Evolutionary conservation across 1,140 invertebrate species (phyloP).

Genomic region (Drosophila equinoxialis): DNA sequence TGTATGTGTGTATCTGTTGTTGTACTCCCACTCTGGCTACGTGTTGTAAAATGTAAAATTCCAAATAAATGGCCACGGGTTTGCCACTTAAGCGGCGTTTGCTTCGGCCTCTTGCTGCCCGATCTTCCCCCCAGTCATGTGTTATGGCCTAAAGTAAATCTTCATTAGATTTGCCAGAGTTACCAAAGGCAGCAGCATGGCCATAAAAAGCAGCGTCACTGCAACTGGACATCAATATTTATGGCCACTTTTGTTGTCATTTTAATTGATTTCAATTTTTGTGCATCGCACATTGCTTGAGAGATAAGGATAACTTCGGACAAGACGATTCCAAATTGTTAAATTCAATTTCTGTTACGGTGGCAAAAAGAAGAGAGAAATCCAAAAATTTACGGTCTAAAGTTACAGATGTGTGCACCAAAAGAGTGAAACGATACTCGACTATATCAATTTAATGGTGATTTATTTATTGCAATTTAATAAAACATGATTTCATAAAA

Average conservation of each 20-base stretch:
- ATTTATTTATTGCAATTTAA: slow-evolving; percentile 26
- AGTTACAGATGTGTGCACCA: slow-evolving; percentile 9
- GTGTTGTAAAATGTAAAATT: slow-evolving; percentile 80
- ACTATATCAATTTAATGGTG: slow-evolving; percentile 21
- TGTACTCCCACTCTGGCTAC: slow-evolving; percentile 39
- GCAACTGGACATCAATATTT: slow-evolving; percentile 68
- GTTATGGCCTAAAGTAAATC: slow-evolving; percentile 82
- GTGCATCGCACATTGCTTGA: slow-evolving; percentile 46
- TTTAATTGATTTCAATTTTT: slow-evolving; percentile 81
- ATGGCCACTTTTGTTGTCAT: slow-evolving; percentile 79
- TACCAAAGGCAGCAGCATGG: slow-evolving; percentile 50
- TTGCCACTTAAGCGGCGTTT: slow-evolving; percentile 66
- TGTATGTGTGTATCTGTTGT: neutral
- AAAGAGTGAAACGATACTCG: slow-evolving; percentile 4
- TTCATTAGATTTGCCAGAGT: slow-evolving; percentile 80
- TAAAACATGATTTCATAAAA: neutral
- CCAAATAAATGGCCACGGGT: slow-evolving; percentile 76
- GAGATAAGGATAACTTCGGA: slow-evolving; percentile 60
- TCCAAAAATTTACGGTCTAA: slow-evolving; percentile 4
- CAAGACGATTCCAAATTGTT: slow-evolving; percentile 50
- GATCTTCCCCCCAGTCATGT: slow-evolving; percentile 37
- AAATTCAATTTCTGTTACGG: slow-evolving; percentile 23
- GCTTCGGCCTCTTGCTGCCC: slow-evolving; percentile 17
- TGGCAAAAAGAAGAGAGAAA: neutral
- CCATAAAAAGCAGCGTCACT: slow-evolving; percentile 65